Base-by-base conservation (phyloP, 2,888 invertebrate species). In the Tryphoninae sp. region DNA sequence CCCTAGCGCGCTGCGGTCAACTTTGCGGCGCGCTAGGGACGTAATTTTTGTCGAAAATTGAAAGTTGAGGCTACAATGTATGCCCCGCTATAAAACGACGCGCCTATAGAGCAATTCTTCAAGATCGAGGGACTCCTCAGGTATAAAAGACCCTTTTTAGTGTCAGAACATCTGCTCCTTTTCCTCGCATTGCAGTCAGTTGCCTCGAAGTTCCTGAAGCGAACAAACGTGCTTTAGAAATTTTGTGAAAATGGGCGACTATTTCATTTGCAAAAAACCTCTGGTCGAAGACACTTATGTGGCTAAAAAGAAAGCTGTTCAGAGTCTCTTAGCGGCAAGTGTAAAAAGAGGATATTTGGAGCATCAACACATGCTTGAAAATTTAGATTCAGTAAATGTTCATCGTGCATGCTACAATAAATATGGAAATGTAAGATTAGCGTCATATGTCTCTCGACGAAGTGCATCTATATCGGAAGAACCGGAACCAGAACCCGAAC, bases 101-200 rank as follows among this genome's bases (percentile, higher is more conserved):
- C 19, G 19, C 19, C 19, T 19, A 19, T 19, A 19, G 19, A 19
- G 19, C 19, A 1, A 19, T 19, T 19, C 19, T 19, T 19, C 0
- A 1, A 19, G 19, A 19, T 19, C 19, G 19, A 19, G 1, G 19
- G 19, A 19, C 19, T 19, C 19, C 19, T 19, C 19, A 19, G 19
- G 19, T 19, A 19, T 19, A 19, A 19, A 19, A 19, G 19, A 19
- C 19, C 19, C 19, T 19, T 19, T 19, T 19, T 19, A 19, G 19
- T 19, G 19, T 19, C 19, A 1, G 19, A 19, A 19, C 19, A 19
- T 19, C 19, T 23, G 23, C 23, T 23, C 2, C 42, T 49, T 59
- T 65, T 65, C 49, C 51, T 65, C 51, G 51, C 26, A 65, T 67
- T 53, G n/a, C 67, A 33, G 51, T 53, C 53, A 67, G 67, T 67